Evolutionary conservation across 2,888 invertebrate species (phyloP).

Genomic region (Macrostomum cliftonense): DNA sequence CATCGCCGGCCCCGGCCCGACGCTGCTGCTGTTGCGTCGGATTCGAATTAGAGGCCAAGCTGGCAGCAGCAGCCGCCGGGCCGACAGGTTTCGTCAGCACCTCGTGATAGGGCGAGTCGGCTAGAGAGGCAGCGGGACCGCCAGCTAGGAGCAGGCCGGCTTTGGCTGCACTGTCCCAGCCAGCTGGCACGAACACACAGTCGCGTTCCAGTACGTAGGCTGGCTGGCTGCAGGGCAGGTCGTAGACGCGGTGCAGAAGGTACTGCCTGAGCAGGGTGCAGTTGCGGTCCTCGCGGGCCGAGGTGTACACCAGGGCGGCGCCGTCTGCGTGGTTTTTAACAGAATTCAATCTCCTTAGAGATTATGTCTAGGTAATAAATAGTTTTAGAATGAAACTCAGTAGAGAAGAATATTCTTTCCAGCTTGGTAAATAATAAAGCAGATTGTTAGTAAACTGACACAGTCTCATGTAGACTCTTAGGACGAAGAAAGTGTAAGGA

Average conservation of each 20-base stretch:
- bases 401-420: no score
- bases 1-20: constrained; percentile 56
- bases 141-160: constrained; percentile 57
- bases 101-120: constrained; percentile 65
- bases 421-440: no score
- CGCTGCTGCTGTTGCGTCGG: no score
- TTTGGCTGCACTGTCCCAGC: constrained; percentile 97
- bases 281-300: constrained; percentile 95
- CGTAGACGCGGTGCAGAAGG: constrained; percentile 85
- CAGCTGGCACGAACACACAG: constrained; percentile 85
- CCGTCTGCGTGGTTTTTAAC: constrained; percentile 45
- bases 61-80: background rate
- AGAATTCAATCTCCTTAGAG: no score
- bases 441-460: no score
- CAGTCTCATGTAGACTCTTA: no score
- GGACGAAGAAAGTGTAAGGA: no score
- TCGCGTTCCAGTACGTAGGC: constrained; percentile 93
- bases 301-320: constrained; percentile 82
- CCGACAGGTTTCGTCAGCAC: constrained; percentile 59
- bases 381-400: no score
- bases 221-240: constrained; percentile 78
- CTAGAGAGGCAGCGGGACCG: constrained; percentile 63
- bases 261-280: constrained; percentile 93
- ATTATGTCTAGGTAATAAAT: no score
- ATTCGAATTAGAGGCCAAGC: no score